Conservation (phyloP, 2,797 vertebrate genomes). For the Iguana delicatissima region DNA sequence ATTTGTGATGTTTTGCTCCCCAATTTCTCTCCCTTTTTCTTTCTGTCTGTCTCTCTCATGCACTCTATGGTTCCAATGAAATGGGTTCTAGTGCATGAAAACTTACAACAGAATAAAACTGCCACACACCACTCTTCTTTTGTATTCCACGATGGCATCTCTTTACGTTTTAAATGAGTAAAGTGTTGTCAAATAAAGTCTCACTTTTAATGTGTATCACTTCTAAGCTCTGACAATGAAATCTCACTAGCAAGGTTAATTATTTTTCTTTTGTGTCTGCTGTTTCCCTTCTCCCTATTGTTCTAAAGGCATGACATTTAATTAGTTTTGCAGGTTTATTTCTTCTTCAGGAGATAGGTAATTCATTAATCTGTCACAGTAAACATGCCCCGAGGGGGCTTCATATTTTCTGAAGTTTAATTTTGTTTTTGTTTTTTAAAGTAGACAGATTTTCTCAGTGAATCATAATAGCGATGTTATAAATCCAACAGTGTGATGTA, state of each 20-base stretch:
- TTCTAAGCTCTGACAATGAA: conserved; percentile 18
- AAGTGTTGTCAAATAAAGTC: conserved; percentile 38
- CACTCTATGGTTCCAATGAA: neutral
- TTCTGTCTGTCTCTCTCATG: neutral
- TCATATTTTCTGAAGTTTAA: conserved; percentile 29
- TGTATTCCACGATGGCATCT: conserved; percentile 31
- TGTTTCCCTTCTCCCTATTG: conserved; percentile 58
- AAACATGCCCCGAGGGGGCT: conserved; percentile 35
- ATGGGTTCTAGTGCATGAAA: neutral
- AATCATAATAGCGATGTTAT: conserved; percentile 42
- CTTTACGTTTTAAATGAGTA: conserved; percentile 42
- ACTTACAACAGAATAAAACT: neutral
- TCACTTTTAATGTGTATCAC: conserved; percentile 40
- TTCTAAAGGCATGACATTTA: conserved; percentile 51
- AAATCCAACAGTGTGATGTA: neutral
- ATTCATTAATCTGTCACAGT: conserved; percentile 62
- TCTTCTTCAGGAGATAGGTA: conserved; percentile 54
- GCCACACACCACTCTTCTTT: neutral
- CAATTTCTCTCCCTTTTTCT: neutral
- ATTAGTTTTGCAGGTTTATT: conserved; percentile 66
- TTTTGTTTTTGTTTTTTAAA: conserved; percentile 31
- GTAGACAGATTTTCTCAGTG: conserved; percentile 39
- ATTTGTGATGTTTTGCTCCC: neutral
- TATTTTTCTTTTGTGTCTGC: conserved; percentile 47
- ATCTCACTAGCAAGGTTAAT: conserved; percentile 48